Evolutionary conservation across 2,113 vertebrate genomes (phyloP).

Genomic region (Scomber japonicus): DNA sequence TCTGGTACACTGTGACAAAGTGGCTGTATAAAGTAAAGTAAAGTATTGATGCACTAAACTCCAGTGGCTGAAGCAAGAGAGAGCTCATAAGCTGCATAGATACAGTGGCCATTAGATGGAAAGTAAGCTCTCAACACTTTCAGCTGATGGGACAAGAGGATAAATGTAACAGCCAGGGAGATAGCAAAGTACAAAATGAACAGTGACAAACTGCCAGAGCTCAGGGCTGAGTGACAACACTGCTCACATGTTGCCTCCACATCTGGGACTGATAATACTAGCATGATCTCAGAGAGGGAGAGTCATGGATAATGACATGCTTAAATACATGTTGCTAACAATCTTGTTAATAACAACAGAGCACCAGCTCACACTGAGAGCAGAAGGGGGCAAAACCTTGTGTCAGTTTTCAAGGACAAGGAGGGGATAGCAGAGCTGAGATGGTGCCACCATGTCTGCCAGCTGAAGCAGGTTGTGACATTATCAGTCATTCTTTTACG

Average conservation of each 20-base stretch:
- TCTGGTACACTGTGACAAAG: slow-evolving; percentile 15
- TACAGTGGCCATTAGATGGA: slow-evolving; percentile 31
- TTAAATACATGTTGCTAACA: slow-evolving; percentile 51
- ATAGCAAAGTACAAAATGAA: slow-evolving; percentile 42
- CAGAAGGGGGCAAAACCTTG: slow-evolving; percentile 24
- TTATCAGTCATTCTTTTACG: slow-evolving; percentile 22
- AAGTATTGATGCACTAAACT: slow-evolving; percentile 35
- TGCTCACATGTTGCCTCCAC: slow-evolving; percentile 56
- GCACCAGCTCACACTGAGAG: slow-evolving; percentile 22
- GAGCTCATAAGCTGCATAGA: slow-evolving; percentile 14
- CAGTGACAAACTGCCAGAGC: slow-evolving; percentile 32
- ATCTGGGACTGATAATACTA: slow-evolving; percentile 81
- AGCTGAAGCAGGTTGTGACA: slow-evolving; percentile 33
- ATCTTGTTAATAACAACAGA: slow-evolving; percentile 58
- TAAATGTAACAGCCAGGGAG: slow-evolving; percentile 32
- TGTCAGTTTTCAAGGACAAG: slow-evolving; percentile 55
- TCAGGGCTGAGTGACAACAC: slow-evolving; percentile 51
- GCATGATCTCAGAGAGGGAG: slow-evolving; percentile 75
- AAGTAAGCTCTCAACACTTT: slow-evolving; percentile 48
- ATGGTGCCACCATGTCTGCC: slow-evolving; percentile 63
- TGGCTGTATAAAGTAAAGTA: slow-evolving; percentile 9
- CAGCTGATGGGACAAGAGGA: slow-evolving; percentile 39
- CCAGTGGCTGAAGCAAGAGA: neutral
- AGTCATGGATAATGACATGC: slow-evolving; percentile 60
- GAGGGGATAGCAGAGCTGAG: slow-evolving; percentile 26